phyloP scores from a whole-genome alignment of 2,113 vertebrate genomes.

The Cyprinodon variegatus region DNA sequence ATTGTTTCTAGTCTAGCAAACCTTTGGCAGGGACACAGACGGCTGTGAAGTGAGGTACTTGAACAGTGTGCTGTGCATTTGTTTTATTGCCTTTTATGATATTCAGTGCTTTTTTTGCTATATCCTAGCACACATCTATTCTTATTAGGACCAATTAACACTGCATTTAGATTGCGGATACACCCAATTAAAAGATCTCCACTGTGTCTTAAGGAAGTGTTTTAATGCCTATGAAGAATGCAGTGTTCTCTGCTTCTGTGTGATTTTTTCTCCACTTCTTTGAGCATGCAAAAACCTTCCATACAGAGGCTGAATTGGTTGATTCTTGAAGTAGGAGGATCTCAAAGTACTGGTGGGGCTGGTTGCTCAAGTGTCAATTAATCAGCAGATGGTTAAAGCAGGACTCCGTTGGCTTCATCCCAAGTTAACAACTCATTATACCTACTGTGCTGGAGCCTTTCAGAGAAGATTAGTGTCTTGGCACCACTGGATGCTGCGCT shows the following conservation, averaged over 20 bases:
- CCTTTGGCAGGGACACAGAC: conserved; percentile 66
- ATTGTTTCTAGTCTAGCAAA: conserved; percentile 70
- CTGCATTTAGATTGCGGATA: neutral
- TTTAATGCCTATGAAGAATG: neutral
- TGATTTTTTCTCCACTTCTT: neutral
- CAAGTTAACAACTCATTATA: neutral
- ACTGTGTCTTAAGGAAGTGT: neutral
- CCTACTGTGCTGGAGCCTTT: neutral
- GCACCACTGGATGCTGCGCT: neutral
- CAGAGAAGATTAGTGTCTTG: neutral
- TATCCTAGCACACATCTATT: neutral
- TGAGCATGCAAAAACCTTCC: neutral
- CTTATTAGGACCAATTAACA: neutral
- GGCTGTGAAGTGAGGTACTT: conserved; percentile 79
- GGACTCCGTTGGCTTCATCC: neutral
- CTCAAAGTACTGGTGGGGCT: neutral
- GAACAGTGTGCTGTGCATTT: conserved; percentile 58
- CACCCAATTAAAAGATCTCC: neutral
- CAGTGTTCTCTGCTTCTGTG: neutral
- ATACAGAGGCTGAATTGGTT: neutral
- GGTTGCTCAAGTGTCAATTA: neutral
- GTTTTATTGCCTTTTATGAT: neutral
- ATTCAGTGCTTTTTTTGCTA: neutral
- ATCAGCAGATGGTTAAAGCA: neutral
- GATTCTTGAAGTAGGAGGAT: neutral